Evolutionary conservation across 2,888 invertebrate species (phyloP).

Genomic region (Harpalus rufipes): DNA sequence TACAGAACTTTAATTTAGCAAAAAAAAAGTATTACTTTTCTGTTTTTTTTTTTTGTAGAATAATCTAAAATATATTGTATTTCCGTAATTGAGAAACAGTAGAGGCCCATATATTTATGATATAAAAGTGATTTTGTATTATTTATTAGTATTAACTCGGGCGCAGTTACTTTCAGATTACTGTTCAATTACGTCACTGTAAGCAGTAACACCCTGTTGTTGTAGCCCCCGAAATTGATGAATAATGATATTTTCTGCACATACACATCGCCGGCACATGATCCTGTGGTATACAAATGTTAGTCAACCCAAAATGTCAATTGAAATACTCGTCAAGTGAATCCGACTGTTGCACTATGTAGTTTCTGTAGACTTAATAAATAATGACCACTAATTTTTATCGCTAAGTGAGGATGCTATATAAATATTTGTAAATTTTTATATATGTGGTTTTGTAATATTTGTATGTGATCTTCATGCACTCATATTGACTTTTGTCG

Average conservation of each 20-base stretch:
- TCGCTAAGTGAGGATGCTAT: slow-evolving; percentile 45
- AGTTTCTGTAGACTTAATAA: slow-evolving; percentile 52
- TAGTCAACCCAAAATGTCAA: slow-evolving; percentile 58
- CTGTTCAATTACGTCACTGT: slow-evolving; percentile 36
- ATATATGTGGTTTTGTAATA: slow-evolving; percentile 67
- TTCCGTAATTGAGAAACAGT: too few relatives aligned
- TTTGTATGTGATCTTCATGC: slow-evolving; percentile 67
- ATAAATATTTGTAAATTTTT: slow-evolving; percentile 66
- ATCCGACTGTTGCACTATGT: slow-evolving; percentile 64
- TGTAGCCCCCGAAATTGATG: slow-evolving; percentile 12
- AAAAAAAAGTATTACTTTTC: too few relatives aligned
- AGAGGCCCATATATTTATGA: background rate
- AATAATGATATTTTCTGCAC: slow-evolving; percentile 46
- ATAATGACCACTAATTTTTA: slow-evolving; percentile 60
- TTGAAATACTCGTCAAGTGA: slow-evolving; percentile 58
- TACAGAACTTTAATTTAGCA: too few relatives aligned
- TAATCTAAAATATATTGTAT: too few relatives aligned
- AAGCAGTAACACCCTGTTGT: slow-evolving; percentile 57
- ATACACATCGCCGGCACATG: slow-evolving; percentile 52
- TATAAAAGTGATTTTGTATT: background rate
- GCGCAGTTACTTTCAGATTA: background rate
- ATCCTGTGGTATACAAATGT: slow-evolving; percentile 51
- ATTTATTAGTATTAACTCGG: background rate
- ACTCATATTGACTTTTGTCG: slow-evolving; percentile 56
- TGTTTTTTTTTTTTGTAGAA: too few relatives aligned